A percentile compares a stretch with the other conserved stretches of the same genome.
phyloP scores from a whole-genome alignment of 2,797 vertebrate genomes.

The Aldrovandia affinis region DNA sequence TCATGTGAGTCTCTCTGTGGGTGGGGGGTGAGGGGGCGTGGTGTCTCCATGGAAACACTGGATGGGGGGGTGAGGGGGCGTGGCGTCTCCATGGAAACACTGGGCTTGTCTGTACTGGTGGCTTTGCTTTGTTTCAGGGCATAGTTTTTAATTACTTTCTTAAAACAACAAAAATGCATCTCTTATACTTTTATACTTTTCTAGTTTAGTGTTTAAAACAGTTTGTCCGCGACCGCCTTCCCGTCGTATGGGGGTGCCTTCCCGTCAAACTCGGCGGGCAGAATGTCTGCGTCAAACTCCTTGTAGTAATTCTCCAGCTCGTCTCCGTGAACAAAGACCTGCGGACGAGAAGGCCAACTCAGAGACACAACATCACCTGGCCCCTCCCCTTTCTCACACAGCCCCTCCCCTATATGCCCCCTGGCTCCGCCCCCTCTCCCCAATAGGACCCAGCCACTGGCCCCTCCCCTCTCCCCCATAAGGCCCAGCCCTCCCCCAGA shows the following conservation, averaged over 20 bases:
- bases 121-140: conserved; percentile 36
- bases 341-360: conserved; percentile 26
- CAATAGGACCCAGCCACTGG: too few species aligned
- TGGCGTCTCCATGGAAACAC: conserved; percentile 37
- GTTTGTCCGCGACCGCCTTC: conserved; percentile 80
- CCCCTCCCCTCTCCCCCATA: too few species aligned
- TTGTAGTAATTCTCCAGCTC: conserved; percentile 91
- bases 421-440: not conserved
- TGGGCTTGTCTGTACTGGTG: conserved; percentile 44
- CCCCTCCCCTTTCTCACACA: too few species aligned
- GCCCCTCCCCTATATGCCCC: not conserved
- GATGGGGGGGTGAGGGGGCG: too few species aligned
- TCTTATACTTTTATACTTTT: not conserved
- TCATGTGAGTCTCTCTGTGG: not conserved
- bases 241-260: conserved; percentile 88
- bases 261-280: conserved; percentile 91
- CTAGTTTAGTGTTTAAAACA: conserved; percentile 72
- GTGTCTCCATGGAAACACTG: too few species aligned
- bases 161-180: conserved; percentile 9
- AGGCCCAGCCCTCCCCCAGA: not conserved
- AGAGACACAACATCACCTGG: not conserved
- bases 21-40: not conserved
- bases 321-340: conserved; percentile 96
- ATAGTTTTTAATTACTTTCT: not conserved
- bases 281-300: conserved; percentile 89